Conservation (phyloP, 2,113 vertebrate species). For the Mobula birostris region DNA sequence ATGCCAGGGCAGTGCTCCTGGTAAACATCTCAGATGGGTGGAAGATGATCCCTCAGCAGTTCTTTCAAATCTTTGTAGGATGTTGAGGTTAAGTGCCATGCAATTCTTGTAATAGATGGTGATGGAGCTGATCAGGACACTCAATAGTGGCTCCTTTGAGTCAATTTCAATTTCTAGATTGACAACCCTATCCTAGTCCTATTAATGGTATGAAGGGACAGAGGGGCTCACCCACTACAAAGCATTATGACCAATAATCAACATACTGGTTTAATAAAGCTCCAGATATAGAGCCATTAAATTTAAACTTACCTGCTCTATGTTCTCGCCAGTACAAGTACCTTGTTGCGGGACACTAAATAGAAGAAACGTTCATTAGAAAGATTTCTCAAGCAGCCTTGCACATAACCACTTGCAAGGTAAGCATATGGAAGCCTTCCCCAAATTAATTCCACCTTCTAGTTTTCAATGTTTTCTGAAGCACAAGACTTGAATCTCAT, state of each 20-base stretch:
- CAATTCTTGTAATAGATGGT: no score
- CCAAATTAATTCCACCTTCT: background rate
- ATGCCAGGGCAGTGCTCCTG: no score
- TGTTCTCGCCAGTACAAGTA: background rate
- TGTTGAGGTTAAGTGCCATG: no score
- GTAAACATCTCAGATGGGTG: no score
- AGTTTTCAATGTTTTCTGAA: background rate
- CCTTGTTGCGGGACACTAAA: background rate
- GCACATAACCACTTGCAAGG: background rate
- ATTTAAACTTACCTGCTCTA: background rate
- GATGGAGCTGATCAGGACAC: no score
- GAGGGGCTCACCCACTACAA: background rate
- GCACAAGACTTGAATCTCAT: background rate
- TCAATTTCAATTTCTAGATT: no score
- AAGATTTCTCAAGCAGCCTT: background rate
- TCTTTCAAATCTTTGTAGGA: no score
- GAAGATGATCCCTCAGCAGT: no score
- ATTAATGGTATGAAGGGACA: no score
- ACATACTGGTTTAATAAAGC: background rate
- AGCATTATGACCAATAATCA: background rate
- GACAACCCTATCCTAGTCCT: background rate
- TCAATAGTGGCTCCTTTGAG: no score
- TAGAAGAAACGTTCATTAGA: background rate
- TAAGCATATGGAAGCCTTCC: background rate
- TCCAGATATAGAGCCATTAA: background rate